These are phyloP conservation scores for Hipposideros larvatus DNA, from an alignment of 2,797 vertebrate species.

Conservation along the genomic window DNA sequence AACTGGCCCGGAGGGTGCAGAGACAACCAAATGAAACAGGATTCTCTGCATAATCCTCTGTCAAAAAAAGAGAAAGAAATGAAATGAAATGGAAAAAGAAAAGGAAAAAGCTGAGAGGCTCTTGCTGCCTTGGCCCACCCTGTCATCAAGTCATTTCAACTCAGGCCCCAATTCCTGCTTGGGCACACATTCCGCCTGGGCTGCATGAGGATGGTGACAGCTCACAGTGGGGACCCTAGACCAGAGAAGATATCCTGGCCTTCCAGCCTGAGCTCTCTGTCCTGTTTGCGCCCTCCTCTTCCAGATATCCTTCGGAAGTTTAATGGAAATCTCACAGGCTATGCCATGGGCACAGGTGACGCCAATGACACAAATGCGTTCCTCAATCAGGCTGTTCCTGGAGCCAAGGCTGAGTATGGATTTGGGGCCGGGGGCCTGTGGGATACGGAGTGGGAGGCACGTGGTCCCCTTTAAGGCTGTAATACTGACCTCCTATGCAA, in stretches of 20 bases:
- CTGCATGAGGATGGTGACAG: not conserved
- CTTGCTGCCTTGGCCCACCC: not conserved
- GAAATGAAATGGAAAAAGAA: not conserved
- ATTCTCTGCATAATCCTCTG: not conserved
- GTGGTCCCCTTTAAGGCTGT: not conserved
- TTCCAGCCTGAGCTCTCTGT: not conserved
- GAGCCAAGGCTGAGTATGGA: conserved; percentile 92
- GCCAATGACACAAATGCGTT: conserved; percentile 84
- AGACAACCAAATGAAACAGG: not conserved
- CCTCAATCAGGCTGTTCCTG: conserved; percentile 94
- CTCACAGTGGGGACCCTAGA: not conserved
- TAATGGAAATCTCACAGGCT: conserved; percentile 90
- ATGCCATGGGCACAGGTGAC: conserved; percentile 87
- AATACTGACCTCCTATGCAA: not conserved
- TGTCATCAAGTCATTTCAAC: not conserved
- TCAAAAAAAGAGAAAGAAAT: too few species aligned
- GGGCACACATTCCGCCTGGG: too few species aligned
- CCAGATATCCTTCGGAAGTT: conserved; percentile 95
- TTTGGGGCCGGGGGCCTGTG: not conserved
- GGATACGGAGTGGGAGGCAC: not conserved
- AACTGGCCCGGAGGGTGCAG: not conserved
- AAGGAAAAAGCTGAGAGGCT: not conserved
- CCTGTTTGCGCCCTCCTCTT: conserved; percentile 66
- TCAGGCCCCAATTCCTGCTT: not conserved
- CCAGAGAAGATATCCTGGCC: not conserved